Evolutionary conservation across 1,140 invertebrate species (phyloP), one percentile per base, ranked within the genome.

Genomic region (Zaprionus capensis): DNA sequence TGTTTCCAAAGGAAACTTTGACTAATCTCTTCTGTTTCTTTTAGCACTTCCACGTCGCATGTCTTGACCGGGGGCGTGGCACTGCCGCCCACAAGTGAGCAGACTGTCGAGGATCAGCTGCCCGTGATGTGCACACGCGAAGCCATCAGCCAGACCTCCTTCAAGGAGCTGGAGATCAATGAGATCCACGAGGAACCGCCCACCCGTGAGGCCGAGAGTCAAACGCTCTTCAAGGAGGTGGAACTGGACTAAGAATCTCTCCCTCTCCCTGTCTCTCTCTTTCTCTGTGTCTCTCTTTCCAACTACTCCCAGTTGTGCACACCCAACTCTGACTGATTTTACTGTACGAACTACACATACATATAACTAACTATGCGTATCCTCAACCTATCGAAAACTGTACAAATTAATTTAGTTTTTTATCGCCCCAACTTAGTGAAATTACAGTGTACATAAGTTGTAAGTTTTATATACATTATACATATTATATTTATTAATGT

Each of bases 201-300:
- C 1, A 63, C 65, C 0, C 65, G 62, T 15, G 69, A 69, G 55
- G 62, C 56, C 1, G 81, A 83, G 17, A 56, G 36, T 44, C 77
- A 70, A 49, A 70, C 81, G 22, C 65, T 71, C 38, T 83, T 77
- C 53, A 83, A 68, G 59, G 81, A 83, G 57, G 62, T 71, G 57
- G 81, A 80, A 12, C 69, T 83, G 17, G 81, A 83, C 63, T 83
- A 83, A 38, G 34, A 44, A 76, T 53, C 41, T 65, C 22, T 24
- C 1, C 14, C 22, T 44, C 15, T 5, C n/a, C 2, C n/a, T 14
- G 15, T 26, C 31, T 41, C 12, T 17, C 12, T 7, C 5, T 4
- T 6, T 26, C 31, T n/a, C n/a, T n/a, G n/a, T 34, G 31, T 34
- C n/a, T 41, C 7, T 5, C 7, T n/a, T 15, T 4, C 22, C 41